Evolutionary conservation across 2,113 vertebrate species (phyloP).

Genomic region (Axis porcinus): DNA sequence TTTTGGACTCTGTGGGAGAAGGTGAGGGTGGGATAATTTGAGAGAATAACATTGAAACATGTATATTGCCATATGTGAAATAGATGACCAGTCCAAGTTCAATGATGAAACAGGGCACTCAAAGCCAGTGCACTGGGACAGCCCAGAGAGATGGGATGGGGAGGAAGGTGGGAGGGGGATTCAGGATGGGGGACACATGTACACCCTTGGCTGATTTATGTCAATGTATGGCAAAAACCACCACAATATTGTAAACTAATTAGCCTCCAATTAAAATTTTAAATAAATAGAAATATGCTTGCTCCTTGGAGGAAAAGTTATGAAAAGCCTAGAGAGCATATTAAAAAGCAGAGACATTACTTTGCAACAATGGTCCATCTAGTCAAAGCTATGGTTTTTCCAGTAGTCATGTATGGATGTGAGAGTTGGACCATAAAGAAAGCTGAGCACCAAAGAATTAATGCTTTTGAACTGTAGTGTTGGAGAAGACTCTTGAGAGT

Average conservation of each 20-base stretch:
- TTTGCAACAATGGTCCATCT: not conserved
- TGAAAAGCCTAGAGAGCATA: not conserved
- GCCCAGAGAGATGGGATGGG: not conserved
- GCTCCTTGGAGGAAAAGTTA: not conserved
- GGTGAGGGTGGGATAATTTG: not conserved
- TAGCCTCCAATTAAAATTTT: not conserved
- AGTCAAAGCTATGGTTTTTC: not conserved
- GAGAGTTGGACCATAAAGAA: not conserved
- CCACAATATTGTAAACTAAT: not conserved
- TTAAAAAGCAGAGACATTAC: not conserved
- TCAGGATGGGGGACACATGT: not conserved
- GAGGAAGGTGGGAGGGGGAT: accelerated
- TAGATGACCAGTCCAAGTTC: not conserved
- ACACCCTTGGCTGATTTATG: not conserved
- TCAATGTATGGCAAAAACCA: not conserved
- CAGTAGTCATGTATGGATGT: not conserved
- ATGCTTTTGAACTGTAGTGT: not conserved
- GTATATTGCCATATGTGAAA: not conserved
- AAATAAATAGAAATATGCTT: not conserved
- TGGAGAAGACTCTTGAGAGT: not conserved
- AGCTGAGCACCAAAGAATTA: not conserved
- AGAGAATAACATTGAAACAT: not conserved
- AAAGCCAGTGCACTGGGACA: not conserved
- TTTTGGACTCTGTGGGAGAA: not conserved
- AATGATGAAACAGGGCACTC: not conserved